These are phyloP conservation scores for Tridacna crocea DNA, from an alignment of 2,888 invertebrate species.

Conservation along the genomic window DNA sequence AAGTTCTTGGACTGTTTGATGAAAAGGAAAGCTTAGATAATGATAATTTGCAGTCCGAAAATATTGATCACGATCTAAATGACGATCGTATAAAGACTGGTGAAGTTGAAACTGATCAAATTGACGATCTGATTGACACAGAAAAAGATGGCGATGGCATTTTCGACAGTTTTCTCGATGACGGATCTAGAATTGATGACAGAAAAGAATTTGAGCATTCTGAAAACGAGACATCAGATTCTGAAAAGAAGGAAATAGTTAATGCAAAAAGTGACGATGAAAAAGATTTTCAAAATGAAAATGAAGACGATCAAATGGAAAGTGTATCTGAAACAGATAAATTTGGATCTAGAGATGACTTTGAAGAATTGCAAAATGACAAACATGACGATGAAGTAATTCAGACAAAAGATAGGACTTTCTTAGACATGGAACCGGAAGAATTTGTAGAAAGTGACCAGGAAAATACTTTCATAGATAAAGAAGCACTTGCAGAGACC, in stretches of 20 bases:
- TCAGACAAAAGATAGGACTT: too few species aligned
- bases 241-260: background rate
- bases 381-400: background rate
- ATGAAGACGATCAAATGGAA: background rate
- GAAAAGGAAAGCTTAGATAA: background rate
- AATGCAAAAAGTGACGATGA: background rate
- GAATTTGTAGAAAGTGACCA: background rate
- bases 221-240: background rate
- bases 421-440: too few species aligned
- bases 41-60: background rate
- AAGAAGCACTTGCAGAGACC: background rate
- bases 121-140: background rate
- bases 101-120: background rate
- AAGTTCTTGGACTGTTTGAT: background rate
- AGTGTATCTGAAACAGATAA: background rate
- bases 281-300: background rate
- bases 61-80: background rate
- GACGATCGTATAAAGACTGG: background rate
- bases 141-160: constrained; percentile 9
- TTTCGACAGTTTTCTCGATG: background rate
- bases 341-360: too few species aligned
- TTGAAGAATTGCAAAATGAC: background rate
- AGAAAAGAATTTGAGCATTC: background rate
- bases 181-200: background rate
- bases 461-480: background rate